Conservation (phyloP, 2,888 invertebrate genomes). For the Mythimna albipuncta region DNA sequence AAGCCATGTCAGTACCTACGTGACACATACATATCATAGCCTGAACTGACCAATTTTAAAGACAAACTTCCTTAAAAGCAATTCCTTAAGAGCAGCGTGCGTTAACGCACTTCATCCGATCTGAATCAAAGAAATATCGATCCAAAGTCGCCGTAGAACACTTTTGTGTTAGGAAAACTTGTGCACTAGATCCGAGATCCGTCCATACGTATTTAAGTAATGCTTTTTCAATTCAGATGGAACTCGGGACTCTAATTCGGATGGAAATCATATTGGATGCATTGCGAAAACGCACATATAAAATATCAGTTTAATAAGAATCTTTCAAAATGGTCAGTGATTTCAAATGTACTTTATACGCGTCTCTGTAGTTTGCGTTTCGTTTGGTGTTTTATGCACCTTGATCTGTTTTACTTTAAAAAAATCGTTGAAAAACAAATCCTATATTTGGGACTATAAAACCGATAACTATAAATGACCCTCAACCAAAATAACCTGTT, state of each 20-base stretch:
- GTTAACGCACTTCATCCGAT: neutral
- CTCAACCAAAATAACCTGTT: neutral
- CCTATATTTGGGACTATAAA: neutral
- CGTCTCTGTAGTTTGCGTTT: slow-evolving; percentile 39
- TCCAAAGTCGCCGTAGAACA: no score
- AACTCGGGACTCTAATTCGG: no score
- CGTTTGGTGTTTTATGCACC: neutral
- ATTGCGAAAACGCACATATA: neutral
- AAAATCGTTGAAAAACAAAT: neutral
- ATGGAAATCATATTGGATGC: neutral
- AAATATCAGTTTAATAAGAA: neutral
- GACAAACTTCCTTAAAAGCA: neutral
- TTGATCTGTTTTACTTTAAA: neutral
- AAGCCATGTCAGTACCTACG: slow-evolving; percentile 88
- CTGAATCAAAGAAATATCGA: neutral
- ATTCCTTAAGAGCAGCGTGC: neutral
- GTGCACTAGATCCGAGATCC: no score
- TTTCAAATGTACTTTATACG: slow-evolving; percentile 43
- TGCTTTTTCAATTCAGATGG: no score
- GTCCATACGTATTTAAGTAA: no score
- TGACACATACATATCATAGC: slow-evolving; percentile 56
- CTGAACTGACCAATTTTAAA: slow-evolving; percentile 53
- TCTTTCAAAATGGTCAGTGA: slow-evolving; percentile 52
- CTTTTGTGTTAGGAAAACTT: no score
- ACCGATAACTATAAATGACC: neutral